These are phyloP conservation scores for Garra rufa DNA, from an alignment of 2,113 vertebrate genomes.

Conservation along the genomic window DNA sequence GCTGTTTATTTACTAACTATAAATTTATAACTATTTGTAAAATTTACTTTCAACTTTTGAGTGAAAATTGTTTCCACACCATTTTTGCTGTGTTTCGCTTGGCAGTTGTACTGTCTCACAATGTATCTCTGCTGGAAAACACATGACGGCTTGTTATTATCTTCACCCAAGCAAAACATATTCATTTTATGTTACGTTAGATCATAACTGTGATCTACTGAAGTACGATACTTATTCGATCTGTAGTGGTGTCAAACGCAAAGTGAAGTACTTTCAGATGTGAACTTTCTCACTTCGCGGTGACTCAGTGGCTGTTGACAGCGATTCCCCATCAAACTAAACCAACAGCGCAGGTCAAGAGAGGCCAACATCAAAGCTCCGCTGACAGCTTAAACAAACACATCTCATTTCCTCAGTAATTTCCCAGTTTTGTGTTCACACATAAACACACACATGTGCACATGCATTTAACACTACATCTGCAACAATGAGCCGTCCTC, in stretches of 20 bases:
- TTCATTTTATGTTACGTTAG: neutral
- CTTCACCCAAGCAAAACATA: neutral
- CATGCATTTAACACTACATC: constrained; percentile 7
- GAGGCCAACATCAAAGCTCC: constrained; percentile 2
- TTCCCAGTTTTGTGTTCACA: constrained; percentile 22
- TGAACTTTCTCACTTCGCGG: constrained; percentile 6
- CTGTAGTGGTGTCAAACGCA: neutral
- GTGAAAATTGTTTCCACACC: neutral
- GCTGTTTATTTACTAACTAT: neutral
- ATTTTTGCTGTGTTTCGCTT: neutral
- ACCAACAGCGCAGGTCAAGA: constrained; percentile 16
- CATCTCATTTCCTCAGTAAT: constrained; percentile 4
- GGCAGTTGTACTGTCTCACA: neutral
- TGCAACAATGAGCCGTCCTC: constrained; percentile 8
- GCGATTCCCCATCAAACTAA: neutral
- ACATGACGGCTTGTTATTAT: neutral
- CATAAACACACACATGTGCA: constrained; percentile 17
- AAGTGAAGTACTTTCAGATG: constrained; percentile 3
- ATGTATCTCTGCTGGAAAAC: neutral
- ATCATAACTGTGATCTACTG: neutral
- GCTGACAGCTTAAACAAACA: constrained; percentile 25
- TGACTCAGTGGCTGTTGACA: neutral
- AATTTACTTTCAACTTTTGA: neutral
- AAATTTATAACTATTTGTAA: neutral
- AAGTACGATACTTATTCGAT: neutral